Evolutionary conservation across 2,888 invertebrate genomes (phyloP), one percentile per base, ranked within the genome.

Genomic region (Coelinius sp.): DNA sequence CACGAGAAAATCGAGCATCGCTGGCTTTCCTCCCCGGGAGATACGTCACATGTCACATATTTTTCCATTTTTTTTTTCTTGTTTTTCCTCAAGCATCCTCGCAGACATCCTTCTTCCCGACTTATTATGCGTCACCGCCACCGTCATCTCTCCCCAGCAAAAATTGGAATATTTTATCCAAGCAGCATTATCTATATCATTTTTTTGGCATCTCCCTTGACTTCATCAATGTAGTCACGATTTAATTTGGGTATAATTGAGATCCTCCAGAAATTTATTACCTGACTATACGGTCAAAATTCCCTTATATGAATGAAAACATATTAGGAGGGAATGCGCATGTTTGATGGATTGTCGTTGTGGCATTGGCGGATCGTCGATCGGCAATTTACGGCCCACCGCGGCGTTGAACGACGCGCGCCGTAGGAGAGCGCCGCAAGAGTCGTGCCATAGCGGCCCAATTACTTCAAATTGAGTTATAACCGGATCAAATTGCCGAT

Each of bases 401-500:
- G 69, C 67, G 76, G 78, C 73, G 82, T 78, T 82, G 80, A 82
- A 79, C 77, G 77, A 77, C 74, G 70, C 65, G 68, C 44, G 74
- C 52, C 67, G 74, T 70, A 64, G 73, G 68, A 68, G 46, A 49
- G 31, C 22, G 49, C 35, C 49, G 49, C 46, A 35, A 44, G 20
- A 69, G 74, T 74, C 71, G 77, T 73, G 75, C 71, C 73, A 71
- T 31, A 78, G 79, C 81, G 81, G 81, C 78, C 82, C 85, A 84
- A 84, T 85, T 84, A 83, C 84, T 77, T 80, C 77, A 80, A 85
- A 85, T 84, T 84, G 84, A 85, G 84, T 84, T 84, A 84, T 83
- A 85, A 85, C 83, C 82, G 81, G 81, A 82, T 83, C 79, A 81
- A 83, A 84, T 84, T 84, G 81, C 81, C 82, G 82, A 84, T 85